A percentile compares a stretch with the other conserved stretches of the same genome.
Conservation (phyloP, 2,113 vertebrate species). For the Cyprinodon brontotheroides region DNA sequence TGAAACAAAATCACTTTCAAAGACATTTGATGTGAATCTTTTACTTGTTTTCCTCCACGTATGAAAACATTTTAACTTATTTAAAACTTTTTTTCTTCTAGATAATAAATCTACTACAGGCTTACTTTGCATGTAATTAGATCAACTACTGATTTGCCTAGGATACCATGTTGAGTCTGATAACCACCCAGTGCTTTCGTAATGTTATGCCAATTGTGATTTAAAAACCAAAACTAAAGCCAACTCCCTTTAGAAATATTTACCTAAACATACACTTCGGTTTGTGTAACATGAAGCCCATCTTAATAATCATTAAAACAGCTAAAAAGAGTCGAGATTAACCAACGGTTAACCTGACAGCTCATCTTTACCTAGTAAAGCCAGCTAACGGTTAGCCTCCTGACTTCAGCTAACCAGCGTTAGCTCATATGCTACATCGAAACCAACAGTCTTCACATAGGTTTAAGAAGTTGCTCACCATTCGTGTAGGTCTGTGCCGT, state of each 20-base stretch:
- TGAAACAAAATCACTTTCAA: background rate
- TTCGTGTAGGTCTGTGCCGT: conserved; percentile 83
- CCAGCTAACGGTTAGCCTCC: background rate
- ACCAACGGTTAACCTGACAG: conserved; percentile 19
- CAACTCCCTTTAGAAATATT: background rate
- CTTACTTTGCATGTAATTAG: too few relatives aligned
- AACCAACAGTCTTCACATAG: background rate
- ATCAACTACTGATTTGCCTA: background rate
- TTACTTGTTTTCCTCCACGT: background rate
- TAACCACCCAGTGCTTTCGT: background rate
- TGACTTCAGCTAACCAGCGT: conserved; percentile 11
- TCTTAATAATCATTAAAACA: conserved; percentile 8
- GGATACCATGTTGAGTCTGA: background rate
- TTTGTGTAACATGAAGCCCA: background rate
- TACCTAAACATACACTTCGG: background rate
- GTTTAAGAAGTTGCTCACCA: conserved; percentile 78
- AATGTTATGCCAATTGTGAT: background rate
- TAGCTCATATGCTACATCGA: conserved; percentile 5
- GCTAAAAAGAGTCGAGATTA: conserved; percentile 21
- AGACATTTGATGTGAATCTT: background rate
- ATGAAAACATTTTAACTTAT: background rate
- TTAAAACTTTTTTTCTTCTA: background rate
- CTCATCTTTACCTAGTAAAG: too few relatives aligned
- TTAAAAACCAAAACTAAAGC: background rate
- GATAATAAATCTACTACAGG: background rate